Evolutionary conservation across 2,113 vertebrate species (phyloP), one percentile per base, ranked within the genome.

Genomic region (Anarrhichthys ocellatus): DNA sequence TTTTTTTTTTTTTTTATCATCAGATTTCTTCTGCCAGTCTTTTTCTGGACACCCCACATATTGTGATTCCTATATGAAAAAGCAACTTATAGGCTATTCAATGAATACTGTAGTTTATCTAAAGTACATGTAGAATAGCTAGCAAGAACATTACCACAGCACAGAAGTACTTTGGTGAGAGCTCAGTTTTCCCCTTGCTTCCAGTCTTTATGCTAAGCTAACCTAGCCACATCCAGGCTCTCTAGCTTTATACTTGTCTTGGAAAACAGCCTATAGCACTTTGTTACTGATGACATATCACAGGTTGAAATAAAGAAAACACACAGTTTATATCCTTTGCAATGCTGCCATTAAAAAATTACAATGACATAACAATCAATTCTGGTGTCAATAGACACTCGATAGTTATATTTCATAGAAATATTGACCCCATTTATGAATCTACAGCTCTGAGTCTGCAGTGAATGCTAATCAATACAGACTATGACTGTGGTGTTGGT

Each of bases 391-490:
- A 70, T 5, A 27, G 24, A 50, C 18, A 6, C 17, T 46, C 63
- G 44, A 52, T 56, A 0, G 29, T 79, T 52, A 80, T 36, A 76
- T 61, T 83, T 54, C 5, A 71, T 14, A n/a, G 24, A 70, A 2
- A 34, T 11, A 72, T 70, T 64, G 14, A 50, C 42, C 7, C 22
- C 32, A 32, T 66, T 27, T 36, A 58, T 27, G 67, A 63, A 69
- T 77, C 61, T 50, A 5, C 68, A 36, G 40, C 22, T 67, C 6
- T 38, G 13, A 59, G 34, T 56, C 58, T 50, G 72, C 72, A 68
- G 14, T 74, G 54, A 84, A 32, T 68, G 46, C 34, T 66, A 59
- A 76, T 88, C 79, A 64, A 44, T 74, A 34, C 18, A 6, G 50
- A 68, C 65, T 42, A 54, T 27, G n/a, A 70, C 36, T 52, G 65